Conservation (phyloP, 2,113 vertebrate genomes). For the Phainopepla nitens region DNA sequence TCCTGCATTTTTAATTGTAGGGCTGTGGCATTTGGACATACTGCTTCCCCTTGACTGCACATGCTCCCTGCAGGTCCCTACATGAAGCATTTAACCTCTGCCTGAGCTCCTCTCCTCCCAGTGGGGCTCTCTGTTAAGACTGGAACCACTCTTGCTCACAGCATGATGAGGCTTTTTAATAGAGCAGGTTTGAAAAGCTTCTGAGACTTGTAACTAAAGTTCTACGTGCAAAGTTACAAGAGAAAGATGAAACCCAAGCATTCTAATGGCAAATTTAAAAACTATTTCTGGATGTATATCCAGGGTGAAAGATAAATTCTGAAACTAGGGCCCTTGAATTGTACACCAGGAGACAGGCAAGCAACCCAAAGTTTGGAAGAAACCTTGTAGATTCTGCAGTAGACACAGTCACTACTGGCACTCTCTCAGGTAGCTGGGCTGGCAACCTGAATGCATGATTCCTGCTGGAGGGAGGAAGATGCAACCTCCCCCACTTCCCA, state of each 20-base stretch:
- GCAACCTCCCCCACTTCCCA: neutral
- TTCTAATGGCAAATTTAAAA: neutral
- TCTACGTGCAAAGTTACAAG: neutral
- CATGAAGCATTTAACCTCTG: neutral
- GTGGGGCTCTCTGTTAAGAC: neutral
- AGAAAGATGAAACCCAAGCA: neutral
- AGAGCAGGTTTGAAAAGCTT: neutral
- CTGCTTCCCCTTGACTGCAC: neutral
- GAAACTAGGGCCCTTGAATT: neutral
- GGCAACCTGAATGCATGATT: neutral
- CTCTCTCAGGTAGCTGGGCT: neutral
- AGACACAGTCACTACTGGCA: neutral
- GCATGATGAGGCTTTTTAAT: neutral
- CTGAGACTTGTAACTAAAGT: neutral
- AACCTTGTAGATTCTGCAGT: neutral
- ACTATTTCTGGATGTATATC: neutral
- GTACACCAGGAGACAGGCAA: neutral
- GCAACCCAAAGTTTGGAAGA: neutral
- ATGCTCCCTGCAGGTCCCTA: neutral
- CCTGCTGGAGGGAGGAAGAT: neutral
- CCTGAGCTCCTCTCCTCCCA: neutral
- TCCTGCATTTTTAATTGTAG: neutral
- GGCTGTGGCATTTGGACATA: neutral
- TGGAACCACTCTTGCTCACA: neutral
- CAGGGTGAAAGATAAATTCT: neutral